Conservation (phyloP, 2,888 invertebrate species). For the Drosophila pegasa region DNA sequence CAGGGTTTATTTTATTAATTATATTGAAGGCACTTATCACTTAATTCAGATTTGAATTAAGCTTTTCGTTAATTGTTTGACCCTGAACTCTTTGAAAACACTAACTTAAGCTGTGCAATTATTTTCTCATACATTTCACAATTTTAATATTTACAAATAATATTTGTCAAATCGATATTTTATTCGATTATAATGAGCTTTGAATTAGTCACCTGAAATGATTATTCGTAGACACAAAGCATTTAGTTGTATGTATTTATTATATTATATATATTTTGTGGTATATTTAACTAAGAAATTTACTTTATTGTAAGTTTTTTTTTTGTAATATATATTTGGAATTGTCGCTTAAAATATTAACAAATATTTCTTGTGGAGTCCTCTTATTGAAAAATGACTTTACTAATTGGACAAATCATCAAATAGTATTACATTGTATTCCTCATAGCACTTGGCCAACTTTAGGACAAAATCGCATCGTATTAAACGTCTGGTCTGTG, state of each 20-base stretch:
- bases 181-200: too few relatives aligned
- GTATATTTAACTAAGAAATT: neutral
- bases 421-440: neutral
- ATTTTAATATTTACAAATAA: too few relatives aligned
- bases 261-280: neutral
- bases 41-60: neutral
- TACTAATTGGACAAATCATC: neutral
- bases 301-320: neutral
- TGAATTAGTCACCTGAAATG: too few relatives aligned
- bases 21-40: neutral
- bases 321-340: too few relatives aligned
- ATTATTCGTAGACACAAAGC: too few relatives aligned
- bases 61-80: neutral
- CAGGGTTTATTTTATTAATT: neutral
- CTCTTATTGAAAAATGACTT: neutral
- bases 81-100: too few relatives aligned
- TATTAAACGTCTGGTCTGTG: neutral
- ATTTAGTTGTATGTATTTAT: too few relatives aligned
- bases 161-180: too few relatives aligned
- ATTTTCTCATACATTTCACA: too few relatives aligned
- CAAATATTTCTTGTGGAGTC: neutral
- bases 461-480: neutral
- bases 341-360: too few relatives aligned
- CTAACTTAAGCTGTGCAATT: too few relatives aligned
- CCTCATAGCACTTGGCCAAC: conserved; percentile 4